Conservation (phyloP, 2,797 vertebrate species). For the Triplophysa yarkandensis region DNA sequence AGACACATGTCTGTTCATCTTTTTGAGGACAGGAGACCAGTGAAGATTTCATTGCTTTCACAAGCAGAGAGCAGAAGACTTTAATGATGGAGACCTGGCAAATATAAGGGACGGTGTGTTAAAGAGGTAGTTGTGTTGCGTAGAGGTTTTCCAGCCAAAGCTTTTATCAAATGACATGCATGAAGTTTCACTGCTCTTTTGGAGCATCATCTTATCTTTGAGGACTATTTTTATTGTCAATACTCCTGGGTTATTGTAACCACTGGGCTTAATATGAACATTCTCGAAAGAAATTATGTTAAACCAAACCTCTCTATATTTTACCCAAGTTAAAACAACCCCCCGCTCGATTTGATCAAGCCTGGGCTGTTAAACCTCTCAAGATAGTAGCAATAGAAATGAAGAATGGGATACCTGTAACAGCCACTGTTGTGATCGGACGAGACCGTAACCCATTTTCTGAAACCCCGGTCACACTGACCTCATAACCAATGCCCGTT, state of each 20-base stretch:
- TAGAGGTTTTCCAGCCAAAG: slow-evolving; percentile 65
- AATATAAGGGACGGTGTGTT: slow-evolving; percentile 51
- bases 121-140: slow-evolving; percentile 36
- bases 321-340: too few species aligned
- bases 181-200: neutral
- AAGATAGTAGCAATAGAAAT: slow-evolving; percentile 4
- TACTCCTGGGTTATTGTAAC: too few species aligned
- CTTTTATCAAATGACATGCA: slow-evolving; percentile 26
- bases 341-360: slow-evolving; percentile 9
- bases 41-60: slow-evolving; percentile 43
- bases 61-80: slow-evolving; percentile 49
- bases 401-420: slow-evolving; percentile 86
- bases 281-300: too few species aligned
- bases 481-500: slow-evolving; percentile 97
- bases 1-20: slow-evolving; percentile 67
- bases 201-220: too few species aligned
- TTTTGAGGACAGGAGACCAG: slow-evolving; percentile 58
- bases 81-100: slow-evolving; percentile 22
- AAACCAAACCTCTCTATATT: too few species aligned
- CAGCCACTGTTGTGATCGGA: slow-evolving; percentile 87
- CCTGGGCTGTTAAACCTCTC: slow-evolving; percentile 32
- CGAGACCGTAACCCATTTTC: slow-evolving; percentile 86
- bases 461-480: slow-evolving; percentile 88
- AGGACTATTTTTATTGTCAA: too few species aligned
- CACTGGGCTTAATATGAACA: too few species aligned